These are phyloP conservation scores for Tapirus indicus DNA, from an alignment of 2,797 vertebrate species.

Conservation along the genomic window DNA sequence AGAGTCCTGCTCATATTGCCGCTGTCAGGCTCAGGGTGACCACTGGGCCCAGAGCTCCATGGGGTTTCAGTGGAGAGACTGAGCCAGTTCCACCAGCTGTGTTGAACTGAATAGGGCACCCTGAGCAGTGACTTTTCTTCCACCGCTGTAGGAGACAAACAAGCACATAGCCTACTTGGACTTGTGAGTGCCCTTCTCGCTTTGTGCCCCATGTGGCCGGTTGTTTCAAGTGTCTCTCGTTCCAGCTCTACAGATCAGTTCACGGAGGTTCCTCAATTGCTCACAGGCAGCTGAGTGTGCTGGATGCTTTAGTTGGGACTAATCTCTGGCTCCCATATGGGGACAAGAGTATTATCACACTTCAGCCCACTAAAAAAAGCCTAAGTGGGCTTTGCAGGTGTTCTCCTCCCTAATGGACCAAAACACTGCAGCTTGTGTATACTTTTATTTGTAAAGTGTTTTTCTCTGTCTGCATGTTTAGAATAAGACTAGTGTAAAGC, in stretches of 20 bases:
- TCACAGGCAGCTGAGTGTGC: slow-evolving; percentile 52
- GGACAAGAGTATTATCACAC: slow-evolving; percentile 61
- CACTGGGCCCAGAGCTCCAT: background rate
- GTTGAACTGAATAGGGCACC: background rate
- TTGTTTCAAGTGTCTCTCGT: slow-evolving; percentile 58
- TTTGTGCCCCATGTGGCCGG: slow-evolving; percentile 46
- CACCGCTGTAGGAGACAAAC: slow-evolving; percentile 3
- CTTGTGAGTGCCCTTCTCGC: slow-evolving; percentile 15
- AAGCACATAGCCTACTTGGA: background rate
- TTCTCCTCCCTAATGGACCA: slow-evolving; percentile 41
- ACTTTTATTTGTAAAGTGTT: slow-evolving; percentile 70
- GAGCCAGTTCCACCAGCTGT: slow-evolving; percentile 10
- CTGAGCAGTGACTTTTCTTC: slow-evolving; percentile 43
- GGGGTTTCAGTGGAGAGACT: background rate
- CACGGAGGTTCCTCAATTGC: background rate
- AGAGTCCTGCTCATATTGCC: background rate
- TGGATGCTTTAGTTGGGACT: slow-evolving; percentile 18
- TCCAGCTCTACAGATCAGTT: background rate
- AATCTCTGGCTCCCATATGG: slow-evolving; percentile 55
- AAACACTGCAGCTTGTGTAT: slow-evolving; percentile 57
- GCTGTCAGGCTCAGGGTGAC: background rate
- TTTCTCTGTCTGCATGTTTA: slow-evolving; percentile 69
- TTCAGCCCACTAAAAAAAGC: slow-evolving; percentile 39
- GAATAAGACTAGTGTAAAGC: slow-evolving; percentile 62
- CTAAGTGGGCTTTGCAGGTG: slow-evolving; percentile 54